A percentile compares a stretch with the other conserved stretches of the same genome.
These are phyloP conservation scores for Psix sp. DNA, from an alignment of 1,140 invertebrate species.

Conservation along the genomic window DNA sequence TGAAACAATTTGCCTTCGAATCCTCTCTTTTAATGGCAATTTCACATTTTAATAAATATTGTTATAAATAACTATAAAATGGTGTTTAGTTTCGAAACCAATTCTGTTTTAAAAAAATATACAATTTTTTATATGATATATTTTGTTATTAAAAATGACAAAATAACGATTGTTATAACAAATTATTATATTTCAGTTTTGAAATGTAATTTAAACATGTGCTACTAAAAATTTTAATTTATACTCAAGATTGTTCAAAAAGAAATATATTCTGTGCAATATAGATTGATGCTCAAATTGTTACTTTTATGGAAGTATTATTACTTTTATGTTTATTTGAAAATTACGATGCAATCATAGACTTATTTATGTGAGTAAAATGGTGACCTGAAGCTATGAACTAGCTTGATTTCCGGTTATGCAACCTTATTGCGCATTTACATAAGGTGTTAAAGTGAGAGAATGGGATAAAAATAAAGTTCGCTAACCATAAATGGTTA, in stretches of 20 bases:
- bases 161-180: no score
- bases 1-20: background rate
- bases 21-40: background rate
- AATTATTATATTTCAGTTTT: no score
- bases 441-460: constrained; percentile 44
- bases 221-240: background rate
- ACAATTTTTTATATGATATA: no score
- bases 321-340: no score
- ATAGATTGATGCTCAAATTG: no score
- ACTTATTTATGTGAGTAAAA: constrained; percentile 30
- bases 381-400: constrained; percentile 46
- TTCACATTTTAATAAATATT: background rate
- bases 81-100: no score
- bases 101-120: no score
- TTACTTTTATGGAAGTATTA: no score
- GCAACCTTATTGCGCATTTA: constrained; percentile 58
- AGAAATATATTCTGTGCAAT: no score
- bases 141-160: no score
- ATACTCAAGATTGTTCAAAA: background rate
- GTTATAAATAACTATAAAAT: no score
- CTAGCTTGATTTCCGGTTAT: constrained; percentile 51
- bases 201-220: no score
- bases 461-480: constrained; percentile 18
- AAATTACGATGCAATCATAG: constrained; percentile 7
- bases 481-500: constrained; percentile 10